Evolutionary conservation across 1,140 invertebrate genomes (phyloP).

Genomic region (Camponotus vicinus): DNA sequence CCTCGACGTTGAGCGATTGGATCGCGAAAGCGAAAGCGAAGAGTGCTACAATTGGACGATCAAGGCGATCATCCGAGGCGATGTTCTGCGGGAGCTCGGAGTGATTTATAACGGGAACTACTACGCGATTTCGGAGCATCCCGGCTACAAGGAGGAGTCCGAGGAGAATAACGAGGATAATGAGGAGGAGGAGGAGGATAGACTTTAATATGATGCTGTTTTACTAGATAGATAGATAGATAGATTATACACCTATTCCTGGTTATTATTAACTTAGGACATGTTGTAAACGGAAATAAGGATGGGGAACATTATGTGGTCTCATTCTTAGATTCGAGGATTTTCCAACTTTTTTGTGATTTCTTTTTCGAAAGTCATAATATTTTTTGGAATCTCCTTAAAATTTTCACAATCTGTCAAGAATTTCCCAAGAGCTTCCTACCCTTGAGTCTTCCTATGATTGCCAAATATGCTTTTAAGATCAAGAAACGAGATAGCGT

Average conservation of each 20-base stretch:
- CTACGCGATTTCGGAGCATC: constrained; percentile 97
- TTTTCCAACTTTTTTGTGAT: constrained; percentile 30
- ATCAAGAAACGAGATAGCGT: not conserved
- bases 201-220: constrained; percentile 89
- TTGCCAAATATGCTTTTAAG: constrained; percentile 20
- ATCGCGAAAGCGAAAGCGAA: constrained; percentile 95
- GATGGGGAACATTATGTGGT: constrained; percentile 12
- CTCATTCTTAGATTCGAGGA: constrained; percentile 34
- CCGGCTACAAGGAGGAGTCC: constrained; percentile 95
- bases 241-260: constrained; percentile 82
- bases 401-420: constrained; percentile 1
- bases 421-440: constrained; percentile 13
- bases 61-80: constrained; percentile 96
- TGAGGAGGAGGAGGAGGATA: constrained; percentile 92
- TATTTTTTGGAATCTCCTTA: constrained; percentile 14
- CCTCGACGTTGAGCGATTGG: constrained; percentile 95
- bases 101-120: constrained; percentile 98
- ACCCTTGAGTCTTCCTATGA: not conserved
- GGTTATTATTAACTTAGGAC: constrained; percentile 80
- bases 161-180: constrained; percentile 93
- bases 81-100: constrained; percentile 95
- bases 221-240: constrained; percentile 80
- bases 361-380: not conserved
- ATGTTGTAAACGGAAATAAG: constrained; percentile 42
- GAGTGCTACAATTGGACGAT: constrained; percentile 98